Evolutionary conservation across 1,140 invertebrate genomes (phyloP), one percentile per base, ranked within the genome.

Genomic region (Tigriopus japonicus): DNA sequence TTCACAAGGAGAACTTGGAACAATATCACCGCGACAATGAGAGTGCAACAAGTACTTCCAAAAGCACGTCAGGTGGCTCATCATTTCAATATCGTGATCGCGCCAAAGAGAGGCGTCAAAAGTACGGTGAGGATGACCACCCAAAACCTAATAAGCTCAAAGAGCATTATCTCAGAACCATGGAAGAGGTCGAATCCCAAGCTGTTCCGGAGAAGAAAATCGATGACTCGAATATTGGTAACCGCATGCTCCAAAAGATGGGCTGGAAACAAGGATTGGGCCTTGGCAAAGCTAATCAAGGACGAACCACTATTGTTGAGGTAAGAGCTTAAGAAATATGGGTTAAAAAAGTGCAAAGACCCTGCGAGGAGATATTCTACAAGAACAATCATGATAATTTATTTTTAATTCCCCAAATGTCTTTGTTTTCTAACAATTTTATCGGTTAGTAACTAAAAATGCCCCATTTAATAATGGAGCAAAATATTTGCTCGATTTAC

Each of bases 181-280:
- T 73, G 54, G 74, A 78, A 28, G 77, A 79, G 19, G 64, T 66
- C 3, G 64, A 62, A 10, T 72, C 75, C 13, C 69, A 73, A 41
- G 66, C 71, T 5, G 79, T 78, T 60, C 78, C 80, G 65, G 79
- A 83, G 64, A 81, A 81, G 3, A 82, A 80, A 0, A 77, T 95
- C 52, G 84, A 86, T 14, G 82, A 83, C 0, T 85, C 86, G 62
- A 92, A 91, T 71, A 84, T 93, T 65, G 91, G 91, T 1, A 94
- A 84, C 72, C 86, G 87, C 71, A 75, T 98, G 66, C 71, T 98
- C 45, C 91, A 97, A 72, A 96, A 93, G 73, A 98, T 98, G 94
- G 95, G 95, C 0, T 98, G 95, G 94, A 85, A 82, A 6, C 87
- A 92, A 71, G 95, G 94, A 1, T 82, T 89, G 78, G 95, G 95